phyloP scores from a whole-genome alignment of 2,113 vertebrate genomes.

The Anguilla rostrata region DNA sequence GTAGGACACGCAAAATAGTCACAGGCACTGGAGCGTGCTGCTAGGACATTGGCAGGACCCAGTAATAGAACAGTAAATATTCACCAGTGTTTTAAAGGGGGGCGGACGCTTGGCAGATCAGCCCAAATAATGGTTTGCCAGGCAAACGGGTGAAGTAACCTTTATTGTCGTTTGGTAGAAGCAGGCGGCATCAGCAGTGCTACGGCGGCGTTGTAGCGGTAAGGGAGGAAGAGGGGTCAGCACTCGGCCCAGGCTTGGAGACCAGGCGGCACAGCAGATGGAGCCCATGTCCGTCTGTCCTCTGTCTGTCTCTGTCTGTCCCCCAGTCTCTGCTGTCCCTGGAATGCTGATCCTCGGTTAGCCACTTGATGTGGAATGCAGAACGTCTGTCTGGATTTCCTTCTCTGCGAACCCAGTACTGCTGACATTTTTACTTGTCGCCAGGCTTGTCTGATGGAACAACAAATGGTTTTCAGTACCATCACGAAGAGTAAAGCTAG shows the following conservation, averaged over 20 bases:
- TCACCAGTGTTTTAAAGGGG: conserved; percentile 2
- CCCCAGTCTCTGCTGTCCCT: too few species aligned
- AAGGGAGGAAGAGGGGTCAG: not conserved
- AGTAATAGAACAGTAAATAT: conserved; percentile 12
- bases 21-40: not conserved
- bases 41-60: not conserved
- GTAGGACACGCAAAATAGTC: not conserved
- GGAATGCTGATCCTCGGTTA: too few species aligned
- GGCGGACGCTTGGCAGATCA: not conserved
- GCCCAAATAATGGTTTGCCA: not conserved
- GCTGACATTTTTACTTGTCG: too few species aligned
- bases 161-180: not conserved
- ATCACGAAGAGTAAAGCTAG: too few species aligned
- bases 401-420: too few species aligned
- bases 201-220: not conserved
- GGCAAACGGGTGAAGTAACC: not conserved
- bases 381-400: too few species aligned
- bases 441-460: too few species aligned
- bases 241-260: not conserved
- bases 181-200: not conserved
- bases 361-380: too few species aligned
- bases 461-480: too few species aligned
- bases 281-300: too few species aligned
- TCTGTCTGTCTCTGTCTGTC: too few species aligned
- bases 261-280: too few species aligned